Percentiles rank a stretch among this genome's conserved stretches.
Evolutionary conservation across 2,113 vertebrate species (phyloP).

Genomic region (Bambusicola thoracicus): DNA sequence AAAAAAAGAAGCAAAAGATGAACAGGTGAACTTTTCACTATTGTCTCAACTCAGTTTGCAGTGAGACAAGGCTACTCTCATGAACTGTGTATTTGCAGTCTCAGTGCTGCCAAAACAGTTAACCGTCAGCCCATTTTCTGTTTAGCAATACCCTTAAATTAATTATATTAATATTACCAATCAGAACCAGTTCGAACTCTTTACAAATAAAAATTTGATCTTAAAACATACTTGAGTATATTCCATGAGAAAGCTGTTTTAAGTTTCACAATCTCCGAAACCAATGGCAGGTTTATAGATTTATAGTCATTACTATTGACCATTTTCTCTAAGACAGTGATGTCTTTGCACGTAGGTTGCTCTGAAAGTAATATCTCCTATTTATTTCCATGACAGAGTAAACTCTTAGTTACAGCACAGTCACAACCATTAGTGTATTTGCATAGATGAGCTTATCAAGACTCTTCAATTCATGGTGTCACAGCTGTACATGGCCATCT

Average conservation of each 20-base stretch:
- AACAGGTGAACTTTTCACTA: not conserved
- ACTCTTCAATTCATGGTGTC: not conserved
- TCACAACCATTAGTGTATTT: not conserved
- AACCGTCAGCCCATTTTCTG: not conserved
- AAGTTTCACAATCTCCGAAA: not conserved
- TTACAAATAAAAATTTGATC: not conserved
- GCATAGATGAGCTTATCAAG: not conserved
- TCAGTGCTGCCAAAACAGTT: not conserved
- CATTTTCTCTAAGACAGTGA: not conserved
- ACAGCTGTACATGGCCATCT: not conserved
- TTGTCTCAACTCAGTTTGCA: not conserved
- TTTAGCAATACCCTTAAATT: not conserved
- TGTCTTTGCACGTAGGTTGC: not conserved
- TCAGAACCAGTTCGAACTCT: not conserved
- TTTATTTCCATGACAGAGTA: too few relatives aligned
- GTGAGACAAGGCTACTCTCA: not conserved
- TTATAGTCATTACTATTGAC: not conserved
- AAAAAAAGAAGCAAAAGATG: not conserved
- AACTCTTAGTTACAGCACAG: not conserved
- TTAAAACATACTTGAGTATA: rapidly evolving
- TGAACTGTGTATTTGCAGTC: not conserved
- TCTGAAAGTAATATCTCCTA: too few relatives aligned
- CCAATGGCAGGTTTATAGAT: not conserved
- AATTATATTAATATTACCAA: not conserved
- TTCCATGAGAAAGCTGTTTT: not conserved